These are phyloP conservation scores for Drosophila setifemur DNA, from an alignment of 1,140 invertebrate species.

Conservation along the genomic window DNA sequence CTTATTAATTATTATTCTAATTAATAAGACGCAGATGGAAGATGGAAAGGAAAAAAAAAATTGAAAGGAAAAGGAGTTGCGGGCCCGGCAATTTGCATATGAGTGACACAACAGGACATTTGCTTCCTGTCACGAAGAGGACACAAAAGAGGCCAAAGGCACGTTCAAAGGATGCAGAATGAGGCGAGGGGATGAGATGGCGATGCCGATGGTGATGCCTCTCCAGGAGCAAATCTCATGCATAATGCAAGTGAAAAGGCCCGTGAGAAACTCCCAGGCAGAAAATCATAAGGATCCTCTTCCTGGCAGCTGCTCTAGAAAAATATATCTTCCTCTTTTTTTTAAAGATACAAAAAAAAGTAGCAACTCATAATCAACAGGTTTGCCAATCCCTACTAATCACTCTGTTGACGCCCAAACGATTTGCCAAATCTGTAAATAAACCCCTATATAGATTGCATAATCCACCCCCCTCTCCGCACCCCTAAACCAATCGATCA, in stretches of 20 bases:
- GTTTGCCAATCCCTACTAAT: slow-evolving; percentile 5
- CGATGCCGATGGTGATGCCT: not conserved
- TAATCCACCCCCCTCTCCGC: slow-evolving; percentile 7
- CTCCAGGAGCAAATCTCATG: slow-evolving; percentile 48
- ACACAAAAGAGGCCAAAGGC: slow-evolving; percentile 56
- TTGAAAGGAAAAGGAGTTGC: slow-evolving; percentile 25
- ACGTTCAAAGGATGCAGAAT: slow-evolving; percentile 46
- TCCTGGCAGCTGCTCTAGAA: slow-evolving; percentile 37
- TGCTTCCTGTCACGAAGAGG: slow-evolving; percentile 67
- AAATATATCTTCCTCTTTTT: slow-evolving; percentile 3
- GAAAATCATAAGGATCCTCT: slow-evolving; percentile 29
- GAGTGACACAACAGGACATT: slow-evolving; percentile 81
- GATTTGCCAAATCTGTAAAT: slow-evolving; percentile 47
- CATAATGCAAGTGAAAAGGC: slow-evolving; percentile 70
- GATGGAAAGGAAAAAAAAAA: slow-evolving; percentile 5
- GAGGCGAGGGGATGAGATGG: slow-evolving; percentile 7
- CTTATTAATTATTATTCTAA: slow-evolving; percentile 82
- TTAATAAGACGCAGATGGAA: slow-evolving; percentile 69
- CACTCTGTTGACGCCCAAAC: slow-evolving; percentile 35
- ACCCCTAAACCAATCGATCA: slow-evolving; percentile 44
- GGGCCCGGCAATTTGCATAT: slow-evolving; percentile 75
- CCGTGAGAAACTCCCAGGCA: slow-evolving; percentile 63
- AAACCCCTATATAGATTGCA: slow-evolving; percentile 10
- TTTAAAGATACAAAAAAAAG: not conserved
- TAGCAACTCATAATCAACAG: slow-evolving; percentile 40